Base-by-base conservation (phyloP, 2,113 vertebrate genomes). In the Brachypteracias leptosomus region DNA sequence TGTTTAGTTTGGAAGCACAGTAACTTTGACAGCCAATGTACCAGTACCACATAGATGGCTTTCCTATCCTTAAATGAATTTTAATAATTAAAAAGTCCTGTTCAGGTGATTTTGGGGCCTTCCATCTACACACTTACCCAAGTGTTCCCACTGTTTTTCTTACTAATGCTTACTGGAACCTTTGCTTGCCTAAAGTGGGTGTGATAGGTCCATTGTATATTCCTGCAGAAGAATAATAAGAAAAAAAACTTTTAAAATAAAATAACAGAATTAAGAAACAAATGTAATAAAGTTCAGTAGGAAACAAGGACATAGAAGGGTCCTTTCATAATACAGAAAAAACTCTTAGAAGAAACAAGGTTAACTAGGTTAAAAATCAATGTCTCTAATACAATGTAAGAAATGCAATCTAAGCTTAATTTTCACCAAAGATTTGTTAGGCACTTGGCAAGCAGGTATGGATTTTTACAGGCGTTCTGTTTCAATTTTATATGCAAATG, bases 391-490 rank as follows among this genome's bases (percentile, higher is more conserved):
- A 80, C 51, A 89, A 83, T 85, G 40, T 16, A 82, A 91, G 58
- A 90, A 93, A 82, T 49, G 38, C 62, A 82, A 52, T 57, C 66
- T 70, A 89, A 82, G 42, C 52, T 90, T 90, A 72, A 85, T 92
- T 83, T 83, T 92, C 88, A 88, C 63, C 38, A 38, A 87, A 77
- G 59, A 51, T 74, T 79, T 95, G 47, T 93, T 93, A 80, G 80
- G 83, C 18, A 38, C 44, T 91, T 93, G 92, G 62, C 86, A 95
- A 88, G 77, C n/a, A 96, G 83, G 67, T 85, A 85, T 31, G 35
- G 81, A 88, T 89, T 92, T 95, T 96, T 89, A 75, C 44, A 92
- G 47, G 52, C 75, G 75, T 92, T 96, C 78, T 95, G 44, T 75
- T 95, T 88, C 80, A 83, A 52, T 82, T 93, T 85, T 63, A 86